Base-by-base conservation (phyloP, 2,888 invertebrate species). In the Pimpla rufipes region DNA sequence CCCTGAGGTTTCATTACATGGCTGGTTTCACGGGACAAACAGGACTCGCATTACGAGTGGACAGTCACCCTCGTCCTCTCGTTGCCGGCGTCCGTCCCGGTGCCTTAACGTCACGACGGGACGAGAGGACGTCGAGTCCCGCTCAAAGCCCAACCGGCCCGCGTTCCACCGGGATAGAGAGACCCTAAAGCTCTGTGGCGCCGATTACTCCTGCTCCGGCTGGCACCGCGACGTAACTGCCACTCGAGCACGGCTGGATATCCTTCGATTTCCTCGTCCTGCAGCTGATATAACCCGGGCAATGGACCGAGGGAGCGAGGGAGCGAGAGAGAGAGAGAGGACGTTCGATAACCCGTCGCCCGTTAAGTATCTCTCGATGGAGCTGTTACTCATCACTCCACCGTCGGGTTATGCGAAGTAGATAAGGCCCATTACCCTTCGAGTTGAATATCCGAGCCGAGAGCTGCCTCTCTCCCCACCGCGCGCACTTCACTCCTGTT, bases 1-100 rank as follows among this genome's bases (percentile, higher is more conserved):
- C 90, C 90, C 85, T 84, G 91, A 89, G 91, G 90, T 90, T 92
- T 90, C 92, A 90, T 92, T 91, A 92, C 91, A 91, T 89, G 92
- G 85, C 90, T 91, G 90, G 91, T 90, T 92, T 92, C 87, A 89
- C 89, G 88, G 88, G 85, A 89, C 90, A 91, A 92, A 90, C 90
- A 90, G 89, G 88, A 85, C 87, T 87, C 84, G 88, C 89, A 89
- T 91, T 88, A 87, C 88, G 86, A 85, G 85, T 83, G 84, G 79
- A 83, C 86, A 82, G 83, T 76, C n/a, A n/a, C n/a, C n/a, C 77
- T 78, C 29, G 29, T 5, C 80, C 81, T 83, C 81, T 83, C 81
- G 83, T 70, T 81, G 81, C 29, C 29, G 67, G 71, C 68, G 55
- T 83, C 77, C 29, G 45, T 74, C 45, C 47, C 57, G 55, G 68